Evolutionary conservation across 2,797 vertebrate genomes (phyloP).

Genomic region (Acipenser ruthenus): DNA sequence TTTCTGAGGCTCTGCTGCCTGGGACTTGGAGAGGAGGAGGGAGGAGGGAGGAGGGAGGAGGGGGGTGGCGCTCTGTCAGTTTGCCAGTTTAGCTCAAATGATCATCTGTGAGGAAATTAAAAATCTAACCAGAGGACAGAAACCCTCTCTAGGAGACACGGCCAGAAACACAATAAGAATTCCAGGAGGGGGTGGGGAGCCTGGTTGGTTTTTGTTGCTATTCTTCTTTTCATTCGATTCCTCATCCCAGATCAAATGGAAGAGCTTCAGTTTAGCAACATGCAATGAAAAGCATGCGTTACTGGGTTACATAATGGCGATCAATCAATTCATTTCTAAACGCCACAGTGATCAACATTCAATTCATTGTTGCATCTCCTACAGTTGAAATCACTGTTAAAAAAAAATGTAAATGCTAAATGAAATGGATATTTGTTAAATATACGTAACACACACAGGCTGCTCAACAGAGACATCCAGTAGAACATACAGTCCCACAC

Average conservation of each 20-base stretch:
- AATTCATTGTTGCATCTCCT: background rate
- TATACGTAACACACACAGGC: background rate
- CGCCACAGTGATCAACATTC: background rate
- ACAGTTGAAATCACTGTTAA: background rate
- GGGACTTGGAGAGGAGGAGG: background rate
- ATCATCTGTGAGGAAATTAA: background rate
- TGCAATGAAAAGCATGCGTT: too few relatives aligned
- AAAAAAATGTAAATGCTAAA: background rate
- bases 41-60: background rate
- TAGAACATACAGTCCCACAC: background rate
- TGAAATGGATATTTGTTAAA: background rate
- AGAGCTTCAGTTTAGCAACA: background rate
- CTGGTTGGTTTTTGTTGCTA: background rate
- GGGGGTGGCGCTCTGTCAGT: background rate
- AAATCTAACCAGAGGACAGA: background rate
- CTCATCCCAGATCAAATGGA: background rate
- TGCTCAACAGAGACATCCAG: background rate
- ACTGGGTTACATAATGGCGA: too few relatives aligned
- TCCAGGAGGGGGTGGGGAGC: background rate
- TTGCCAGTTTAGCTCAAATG: background rate
- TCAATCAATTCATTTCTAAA: background rate
- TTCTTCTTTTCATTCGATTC: background rate
- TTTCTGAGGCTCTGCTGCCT: conserved; percentile 9
- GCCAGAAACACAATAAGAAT: background rate
- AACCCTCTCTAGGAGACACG: background rate